Evolutionary conservation across 2,888 invertebrate genomes (phyloP).

Genomic region (Amphipyra berbera): DNA sequence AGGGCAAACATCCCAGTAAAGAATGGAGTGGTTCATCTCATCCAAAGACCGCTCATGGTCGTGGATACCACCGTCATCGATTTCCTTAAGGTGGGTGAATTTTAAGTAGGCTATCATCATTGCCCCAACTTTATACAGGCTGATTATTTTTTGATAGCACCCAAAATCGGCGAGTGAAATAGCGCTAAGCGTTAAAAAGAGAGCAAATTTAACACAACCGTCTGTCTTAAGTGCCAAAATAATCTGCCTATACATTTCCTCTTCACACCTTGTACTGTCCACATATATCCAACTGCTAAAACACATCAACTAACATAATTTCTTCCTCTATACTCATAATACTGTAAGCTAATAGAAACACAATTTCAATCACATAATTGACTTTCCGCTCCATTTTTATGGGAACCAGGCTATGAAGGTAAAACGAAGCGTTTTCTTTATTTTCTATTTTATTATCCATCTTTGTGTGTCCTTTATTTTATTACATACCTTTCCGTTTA

Average conservation of each 20-base stretch:
- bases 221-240: neutral
- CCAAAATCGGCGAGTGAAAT: too few relatives aligned
- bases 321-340: slow-evolving; percentile 25
- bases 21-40: slow-evolving; percentile 98
- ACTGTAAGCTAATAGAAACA: slow-evolving; percentile 53
- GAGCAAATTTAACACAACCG: neutral
- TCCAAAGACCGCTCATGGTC: slow-evolving; percentile 97
- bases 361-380: slow-evolving; percentile 70
- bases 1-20: slow-evolving; percentile 97
- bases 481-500: slow-evolving; percentile 64
- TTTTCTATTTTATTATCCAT: slow-evolving; percentile 70
- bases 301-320: slow-evolving; percentile 24
- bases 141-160: too few relatives aligned
- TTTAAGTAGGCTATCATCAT: neutral
- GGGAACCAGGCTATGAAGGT: slow-evolving; percentile 89
- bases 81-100: slow-evolving; percentile 93
- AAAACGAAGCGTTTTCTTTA: slow-evolving; percentile 76
- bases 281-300: slow-evolving; percentile 6
- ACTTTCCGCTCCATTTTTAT: slow-evolving; percentile 86
- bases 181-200: neutral
- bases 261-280: slow-evolving; percentile 16
- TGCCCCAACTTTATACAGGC: neutral
- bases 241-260: slow-evolving; percentile 4
- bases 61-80: slow-evolving; percentile 96
- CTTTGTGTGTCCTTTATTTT: slow-evolving; percentile 77